Evolutionary conservation across 2,113 vertebrate species (phyloP).

Genomic region (Suricata suricatta): DNA sequence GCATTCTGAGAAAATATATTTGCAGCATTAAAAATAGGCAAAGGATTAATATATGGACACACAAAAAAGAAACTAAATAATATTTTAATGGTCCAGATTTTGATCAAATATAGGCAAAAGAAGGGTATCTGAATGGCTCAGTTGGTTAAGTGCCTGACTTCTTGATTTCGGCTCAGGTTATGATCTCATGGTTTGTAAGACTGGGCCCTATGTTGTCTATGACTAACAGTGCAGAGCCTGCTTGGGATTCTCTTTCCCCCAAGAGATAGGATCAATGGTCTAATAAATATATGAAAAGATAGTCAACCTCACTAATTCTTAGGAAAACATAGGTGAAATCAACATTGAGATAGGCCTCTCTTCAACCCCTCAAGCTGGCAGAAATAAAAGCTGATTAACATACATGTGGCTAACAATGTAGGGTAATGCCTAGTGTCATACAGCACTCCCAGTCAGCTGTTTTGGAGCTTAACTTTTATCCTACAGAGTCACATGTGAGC

Average conservation of each 20-base stretch:
- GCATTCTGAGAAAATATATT: neutral
- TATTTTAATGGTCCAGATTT: neutral
- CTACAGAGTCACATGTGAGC: neutral
- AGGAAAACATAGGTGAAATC: neutral
- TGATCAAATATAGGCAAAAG: neutral
- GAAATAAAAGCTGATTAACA: neutral
- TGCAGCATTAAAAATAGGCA: neutral
- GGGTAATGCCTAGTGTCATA: neutral
- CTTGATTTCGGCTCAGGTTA: no score
- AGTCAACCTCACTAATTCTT: neutral
- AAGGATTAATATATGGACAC: neutral
- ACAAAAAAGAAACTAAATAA: neutral
- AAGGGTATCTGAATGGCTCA: no score
- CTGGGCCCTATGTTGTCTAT: no score
- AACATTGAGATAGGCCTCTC: neutral
- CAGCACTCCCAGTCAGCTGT: neutral
- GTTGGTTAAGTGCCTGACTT: no score
- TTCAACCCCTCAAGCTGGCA: neutral
- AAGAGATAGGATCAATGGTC: neutral
- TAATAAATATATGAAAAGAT: neutral
- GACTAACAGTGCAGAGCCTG: no score
- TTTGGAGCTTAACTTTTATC: neutral
- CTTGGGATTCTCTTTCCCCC: no score
- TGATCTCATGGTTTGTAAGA: no score
- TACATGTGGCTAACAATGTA: neutral